Base-by-base conservation (phyloP, 2,888 invertebrate species). In the Acrobasis suavella region DNA sequence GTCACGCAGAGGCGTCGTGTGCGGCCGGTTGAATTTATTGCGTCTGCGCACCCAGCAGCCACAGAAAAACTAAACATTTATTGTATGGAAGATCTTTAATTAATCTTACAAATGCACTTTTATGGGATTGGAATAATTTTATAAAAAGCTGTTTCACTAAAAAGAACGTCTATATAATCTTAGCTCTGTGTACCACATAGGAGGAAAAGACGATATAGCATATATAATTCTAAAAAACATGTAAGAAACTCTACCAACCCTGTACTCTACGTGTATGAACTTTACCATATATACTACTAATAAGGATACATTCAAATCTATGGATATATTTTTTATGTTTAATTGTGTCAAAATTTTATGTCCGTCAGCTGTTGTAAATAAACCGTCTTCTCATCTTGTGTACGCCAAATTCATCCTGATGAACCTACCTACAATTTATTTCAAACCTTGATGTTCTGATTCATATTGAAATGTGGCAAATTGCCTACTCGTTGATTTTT, bases 1-100 rank as follows among this genome's bases (percentile, higher is more conserved):
- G 91, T 92, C 91, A 91, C 88, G 89, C 91, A 83, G 90, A 82
- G 91, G 86, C 92, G 83, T 91, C 92, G 92, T 92, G 91, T 92
- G 92, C 89, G 91, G 91, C 91, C 91, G 71, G 80, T 81, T 83
- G 81, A 85, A 92, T 92, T 92, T 92, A 92, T 92, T 86, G 91
- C 91, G 87, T 83, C 85, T 87, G 89, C 88, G 86, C 89, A 89
- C 79, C 80, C 76, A 82, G 81, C 78, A 77, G 81, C 82, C 78
- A 81, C 74, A 82, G 84, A 85, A 86, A 83, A 86, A 78, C 77
- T 80, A 73, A 77, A 77, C 64, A 74, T 78, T 79, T 79, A 69
- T 78, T 75, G 71, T 74, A 69, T 66, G 69, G 66, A 59, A 61
- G 64, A 65, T 70, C 62, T 69, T 72, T 72, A 77, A 78, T 81